These are phyloP conservation scores for Enteromius fasciolatus DNA, from an alignment of 2,797 vertebrate species.

Conservation along the genomic window DNA sequence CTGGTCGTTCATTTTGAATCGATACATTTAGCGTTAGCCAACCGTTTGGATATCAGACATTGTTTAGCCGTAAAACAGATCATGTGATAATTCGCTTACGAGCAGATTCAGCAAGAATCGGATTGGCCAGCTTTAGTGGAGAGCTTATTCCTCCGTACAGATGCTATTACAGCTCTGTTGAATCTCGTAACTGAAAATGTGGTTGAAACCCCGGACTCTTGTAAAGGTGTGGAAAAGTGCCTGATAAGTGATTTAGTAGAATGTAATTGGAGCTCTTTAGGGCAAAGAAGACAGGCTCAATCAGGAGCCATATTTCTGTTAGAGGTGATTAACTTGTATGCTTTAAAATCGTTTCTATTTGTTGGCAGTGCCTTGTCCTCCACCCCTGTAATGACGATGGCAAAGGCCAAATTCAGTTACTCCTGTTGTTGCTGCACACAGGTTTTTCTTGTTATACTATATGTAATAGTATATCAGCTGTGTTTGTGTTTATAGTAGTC, in stretches of 20 bases:
- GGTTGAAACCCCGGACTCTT: conserved; percentile 2
- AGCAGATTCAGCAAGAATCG: conserved; percentile 3
- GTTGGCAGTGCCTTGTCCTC: conserved; percentile 1
- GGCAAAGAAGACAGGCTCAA: conserved; percentile 2
- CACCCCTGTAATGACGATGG: not conserved
- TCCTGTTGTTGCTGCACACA: conserved; percentile 1
- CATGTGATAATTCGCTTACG: not conserved
- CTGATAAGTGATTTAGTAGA: conserved; percentile 2
- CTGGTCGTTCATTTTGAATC: not conserved
- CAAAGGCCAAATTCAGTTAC: conserved; percentile 16
- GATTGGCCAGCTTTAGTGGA: not conserved
- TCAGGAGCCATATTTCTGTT: conserved; percentile 11
- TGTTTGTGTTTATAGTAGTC: not conserved
- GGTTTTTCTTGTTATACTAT: conserved; percentile 3
- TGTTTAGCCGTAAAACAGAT: not conserved
- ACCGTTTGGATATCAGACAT: not conserved
- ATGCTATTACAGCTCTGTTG: conserved; percentile 10
- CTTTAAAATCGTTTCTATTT: conserved; percentile 40
- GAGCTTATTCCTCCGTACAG: not conserved
- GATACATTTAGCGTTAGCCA: not conserved
- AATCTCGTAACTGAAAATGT: conserved; percentile 46
- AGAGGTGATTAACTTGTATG: not conserved
- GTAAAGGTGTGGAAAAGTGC: conserved; percentile 20
- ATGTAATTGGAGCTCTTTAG: conserved; percentile 3
- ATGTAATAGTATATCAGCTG: not conserved